These are phyloP conservation scores for Luperina nickerlii DNA, from an alignment of 2,888 invertebrate species.

Conservation along the genomic window DNA sequence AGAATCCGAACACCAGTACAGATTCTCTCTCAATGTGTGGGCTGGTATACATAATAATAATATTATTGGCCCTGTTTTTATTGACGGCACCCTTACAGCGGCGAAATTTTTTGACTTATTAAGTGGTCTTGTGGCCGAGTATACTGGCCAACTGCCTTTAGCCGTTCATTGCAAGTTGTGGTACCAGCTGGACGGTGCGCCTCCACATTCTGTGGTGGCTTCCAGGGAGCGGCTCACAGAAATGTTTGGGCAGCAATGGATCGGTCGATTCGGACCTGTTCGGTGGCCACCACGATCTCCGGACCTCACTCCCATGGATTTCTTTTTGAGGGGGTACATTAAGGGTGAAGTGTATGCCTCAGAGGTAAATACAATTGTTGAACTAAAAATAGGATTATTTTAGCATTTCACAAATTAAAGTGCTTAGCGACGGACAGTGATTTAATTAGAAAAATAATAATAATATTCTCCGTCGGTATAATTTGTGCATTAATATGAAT, in stretches of 20 bases:
- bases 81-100: too few relatives aligned
- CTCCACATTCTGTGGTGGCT: not conserved
- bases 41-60: too few relatives aligned
- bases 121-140: too few relatives aligned
- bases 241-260: not conserved
- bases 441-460: not conserved
- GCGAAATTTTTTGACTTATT: too few relatives aligned
- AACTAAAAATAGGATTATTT: not conserved
- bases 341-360: not conserved
- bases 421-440: conserved; percentile 1
- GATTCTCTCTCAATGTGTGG: too few relatives aligned
- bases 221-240: not conserved
- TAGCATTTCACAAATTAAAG: not conserved
- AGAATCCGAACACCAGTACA: too few relatives aligned
- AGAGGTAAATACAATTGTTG: not conserved
- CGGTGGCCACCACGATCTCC: conserved; percentile 2
- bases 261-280: not conserved
- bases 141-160: too few relatives aligned
- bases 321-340: too few relatives aligned
- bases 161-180: not conserved
- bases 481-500: too few relatives aligned
- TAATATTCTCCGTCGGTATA: too few relatives aligned
- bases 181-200: conserved; percentile 9
- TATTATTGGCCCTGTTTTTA: too few relatives aligned
- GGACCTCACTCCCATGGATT: not conserved